A percentile compares a stretch with the other conserved stretches of the same genome.
Evolutionary conservation across 1,140 invertebrate genomes (phyloP).

Genomic region (Drosophila bipectinata): DNA sequence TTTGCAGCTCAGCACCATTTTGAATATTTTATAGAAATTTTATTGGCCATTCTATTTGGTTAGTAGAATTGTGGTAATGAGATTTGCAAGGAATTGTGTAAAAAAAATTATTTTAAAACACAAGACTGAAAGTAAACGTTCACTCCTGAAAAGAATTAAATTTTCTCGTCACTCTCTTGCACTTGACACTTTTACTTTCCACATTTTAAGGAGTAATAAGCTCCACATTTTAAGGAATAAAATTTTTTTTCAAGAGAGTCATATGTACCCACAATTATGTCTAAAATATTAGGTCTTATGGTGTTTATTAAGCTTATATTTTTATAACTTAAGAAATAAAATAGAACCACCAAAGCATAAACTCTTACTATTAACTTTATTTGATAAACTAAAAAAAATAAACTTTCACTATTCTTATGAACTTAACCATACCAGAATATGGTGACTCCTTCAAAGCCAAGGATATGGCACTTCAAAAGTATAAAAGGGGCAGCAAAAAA

Average conservation of each 20-base stretch:
- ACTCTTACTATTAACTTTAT: not conserved
- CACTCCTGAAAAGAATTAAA: not conserved
- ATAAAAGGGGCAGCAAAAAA: slow-evolving; percentile 22
- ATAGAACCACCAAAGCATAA: too few relatives aligned
- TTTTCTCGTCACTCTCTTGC: too few relatives aligned
- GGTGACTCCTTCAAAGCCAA: slow-evolving; percentile 18
- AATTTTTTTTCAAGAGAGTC: too few relatives aligned
- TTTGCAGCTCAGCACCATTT: slow-evolving; percentile 50
- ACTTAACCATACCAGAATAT: not conserved
- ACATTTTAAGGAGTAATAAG: too few relatives aligned
- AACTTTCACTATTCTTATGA: not conserved
- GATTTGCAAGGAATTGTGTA: slow-evolving; percentile 13
- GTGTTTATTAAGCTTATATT: too few relatives aligned
- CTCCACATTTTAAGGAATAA: too few relatives aligned
- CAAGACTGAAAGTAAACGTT: not conserved
- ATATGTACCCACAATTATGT: too few relatives aligned
- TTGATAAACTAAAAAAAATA: not conserved
- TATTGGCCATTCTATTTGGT: slow-evolving; percentile 58
- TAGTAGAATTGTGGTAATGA: slow-evolving; percentile 52
- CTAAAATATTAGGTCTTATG: too few relatives aligned
- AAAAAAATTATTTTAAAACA: not conserved
- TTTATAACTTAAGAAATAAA: too few relatives aligned
- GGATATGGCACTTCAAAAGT: slow-evolving; percentile 41
- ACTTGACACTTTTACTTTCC: too few relatives aligned
- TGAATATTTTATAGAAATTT: slow-evolving; percentile 64